Base-by-base conservation (phyloP, 2,888 invertebrate genomes). In the Drosophila longiperda region DNA sequence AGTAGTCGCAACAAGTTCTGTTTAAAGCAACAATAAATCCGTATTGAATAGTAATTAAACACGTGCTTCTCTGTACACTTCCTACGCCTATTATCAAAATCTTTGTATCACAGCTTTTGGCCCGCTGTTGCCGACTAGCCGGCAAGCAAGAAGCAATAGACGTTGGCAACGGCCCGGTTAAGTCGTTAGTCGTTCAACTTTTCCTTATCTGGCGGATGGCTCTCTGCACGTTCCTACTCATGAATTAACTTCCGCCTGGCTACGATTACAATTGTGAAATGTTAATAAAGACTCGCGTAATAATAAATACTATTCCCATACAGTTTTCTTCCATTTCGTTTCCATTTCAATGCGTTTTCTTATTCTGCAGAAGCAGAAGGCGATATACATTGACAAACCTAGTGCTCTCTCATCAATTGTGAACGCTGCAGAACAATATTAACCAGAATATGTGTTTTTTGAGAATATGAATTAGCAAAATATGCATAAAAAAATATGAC, bases 1-100 rank as follows among this genome's bases (percentile, higher is more conserved):
- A 59, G 72, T 61, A 62, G 45, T 64, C 67, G 45, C 42, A 55
- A 74, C 52, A 53, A 60, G 42, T 67, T 72, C 71, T 71, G 71
- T 67, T 40, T 61, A 62, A 70, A 71, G 70, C 58, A 66, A 80
- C 60, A 76, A 80, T 67, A 78, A 78, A 77, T 57, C 63, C 54
- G 67, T 77, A 72, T 72, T 68, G 34, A 77, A 72, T 67, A 67
- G 72, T 68, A 81, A 63, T 49, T 23, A 49, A 73, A 59, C 82
- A 77, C 78, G 78, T 81, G 78, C 53, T 34, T 15, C 29, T 57
- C 12, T 45, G 15, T 23, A 15, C 45, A 15, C 15, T 45, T 17
- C 26, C 17, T 26, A 17, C 29, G 64, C 32, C 23, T 32, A 49
- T 65, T 23, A 45, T 45, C 20, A 33, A 49, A 15, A 20, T 53